Evolutionary conservation across 2,113 vertebrate genomes (phyloP), one percentile per base, ranked within the genome.

Genomic region (Perca fluviatilis): DNA sequence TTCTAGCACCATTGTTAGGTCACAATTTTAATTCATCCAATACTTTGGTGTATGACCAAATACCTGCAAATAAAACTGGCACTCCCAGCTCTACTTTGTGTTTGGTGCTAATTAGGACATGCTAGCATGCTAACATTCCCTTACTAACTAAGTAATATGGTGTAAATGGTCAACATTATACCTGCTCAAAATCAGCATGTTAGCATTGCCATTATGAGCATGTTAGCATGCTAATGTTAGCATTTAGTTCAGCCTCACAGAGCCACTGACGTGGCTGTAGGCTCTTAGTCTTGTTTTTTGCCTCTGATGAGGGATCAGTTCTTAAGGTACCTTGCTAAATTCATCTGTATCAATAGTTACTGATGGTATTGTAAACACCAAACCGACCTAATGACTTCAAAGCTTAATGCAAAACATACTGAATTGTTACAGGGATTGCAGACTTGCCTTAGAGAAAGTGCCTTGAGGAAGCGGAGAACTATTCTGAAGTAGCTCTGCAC

Each of bases 401-500:
- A 84, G 85, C 87, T 76, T 66, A 67, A 74, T 76, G 54, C 53
- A 78, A 84, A n/a, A 87, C 88, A 70, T 23, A 36, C 6, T 60
- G 36, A n/a, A 62, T 4, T 18, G 53, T 86, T 6, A 49, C n/a
- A 18, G 18, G 54, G 21, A 13, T 62, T 0, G 57, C 16, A 63
- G 64, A 58, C 43, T 66, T 33, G 33, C 56, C n/a, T 5, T 43
- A 50, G 60, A 76, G 2, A 15, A 86, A n/a, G 62, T 78, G 84
- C 66, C 70, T 76, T 84, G 72, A 88, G 78, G 74, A 85, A 70
- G 61, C 30, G 14, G 27, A 61, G 8, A 8, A 30, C 6, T 11
- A 2, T 23, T n/a, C 43, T 62, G 18, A 21, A 33, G 90, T 71
- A 88, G 84, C 86, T 92, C 88, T 91, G 25, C 62, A 25, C 5